Conservation (phyloP, 1,140 invertebrate genomes). For the Microplitis demolitor region DNA sequence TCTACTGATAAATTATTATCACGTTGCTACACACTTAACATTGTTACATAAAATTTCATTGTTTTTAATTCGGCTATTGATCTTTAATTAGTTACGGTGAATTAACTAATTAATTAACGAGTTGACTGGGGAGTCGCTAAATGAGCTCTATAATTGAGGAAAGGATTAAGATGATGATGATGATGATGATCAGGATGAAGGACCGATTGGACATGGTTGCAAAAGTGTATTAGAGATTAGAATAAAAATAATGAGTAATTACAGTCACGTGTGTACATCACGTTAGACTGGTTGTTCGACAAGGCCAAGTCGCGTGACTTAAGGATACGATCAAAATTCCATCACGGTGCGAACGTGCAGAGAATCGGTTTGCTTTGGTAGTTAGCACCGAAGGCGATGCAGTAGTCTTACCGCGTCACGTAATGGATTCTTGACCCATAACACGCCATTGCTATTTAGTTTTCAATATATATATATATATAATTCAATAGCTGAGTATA, state of each 20-base stretch:
- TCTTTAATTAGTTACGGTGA: too few relatives aligned
- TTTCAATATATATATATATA: neutral
- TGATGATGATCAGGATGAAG: too few relatives aligned
- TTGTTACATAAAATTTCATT: neutral
- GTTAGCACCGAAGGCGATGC: conserved; percentile 31
- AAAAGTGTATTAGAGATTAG: neutral
- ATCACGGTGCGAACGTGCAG: conserved; percentile 33
- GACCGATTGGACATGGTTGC: too few relatives aligned
- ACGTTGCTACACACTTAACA: too few relatives aligned
- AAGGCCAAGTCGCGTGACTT: conserved; percentile 28
- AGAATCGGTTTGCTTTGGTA: conserved; percentile 29
- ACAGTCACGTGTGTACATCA: conserved; percentile 25
- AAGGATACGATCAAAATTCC: conserved; percentile 31
- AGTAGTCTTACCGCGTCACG: conserved; percentile 19
- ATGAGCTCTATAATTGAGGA: too few relatives aligned
- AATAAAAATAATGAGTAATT: conserved; percentile 7
- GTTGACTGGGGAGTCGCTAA: too few relatives aligned
- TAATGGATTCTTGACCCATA: conserved; percentile 38
- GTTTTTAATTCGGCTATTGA: neutral
- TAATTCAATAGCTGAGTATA: neutral
- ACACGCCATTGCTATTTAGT: conserved; percentile 27
- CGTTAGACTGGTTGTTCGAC: conserved; percentile 25
- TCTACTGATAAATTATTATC: too few relatives aligned
- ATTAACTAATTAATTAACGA: too few relatives aligned
- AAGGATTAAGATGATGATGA: too few relatives aligned